Conservation (phyloP, 2,113 vertebrate species). For the Terrapene triunguis region DNA sequence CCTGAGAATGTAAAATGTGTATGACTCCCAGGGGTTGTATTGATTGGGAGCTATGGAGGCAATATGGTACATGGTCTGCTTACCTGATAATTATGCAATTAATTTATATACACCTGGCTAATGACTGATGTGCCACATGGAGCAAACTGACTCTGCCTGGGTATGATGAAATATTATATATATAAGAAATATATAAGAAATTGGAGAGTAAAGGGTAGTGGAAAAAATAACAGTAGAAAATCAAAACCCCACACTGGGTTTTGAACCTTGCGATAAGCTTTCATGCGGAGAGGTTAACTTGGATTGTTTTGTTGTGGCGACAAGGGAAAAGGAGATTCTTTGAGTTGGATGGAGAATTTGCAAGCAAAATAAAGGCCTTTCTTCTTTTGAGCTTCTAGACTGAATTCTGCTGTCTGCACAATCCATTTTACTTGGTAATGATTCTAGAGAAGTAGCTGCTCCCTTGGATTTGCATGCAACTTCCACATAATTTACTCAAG, state of each 20-base stretch:
- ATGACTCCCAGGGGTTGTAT: fast-evolving
- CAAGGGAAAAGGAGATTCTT: not conserved
- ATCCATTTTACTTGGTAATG: not conserved
- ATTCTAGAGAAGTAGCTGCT: not conserved
- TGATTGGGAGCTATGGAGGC: not conserved
- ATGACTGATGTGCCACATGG: not conserved
- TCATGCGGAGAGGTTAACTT: fast-evolving
- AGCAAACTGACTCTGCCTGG: not conserved
- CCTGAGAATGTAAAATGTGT: not conserved
- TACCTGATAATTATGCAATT: not conserved
- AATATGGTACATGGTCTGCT: not conserved
- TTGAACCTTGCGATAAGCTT: fast-evolving
- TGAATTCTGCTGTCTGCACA: not conserved
- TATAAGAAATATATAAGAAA: too few relatives aligned
- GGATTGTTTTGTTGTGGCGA: not conserved
- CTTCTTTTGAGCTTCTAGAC: not conserved
- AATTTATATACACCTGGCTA: not conserved
- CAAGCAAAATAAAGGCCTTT: not conserved
- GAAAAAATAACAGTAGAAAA: not conserved
- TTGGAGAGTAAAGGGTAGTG: not conserved
- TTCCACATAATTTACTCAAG: fast-evolving
- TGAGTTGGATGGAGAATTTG: too few relatives aligned
- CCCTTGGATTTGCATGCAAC: fast-evolving
- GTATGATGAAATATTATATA: too few relatives aligned
- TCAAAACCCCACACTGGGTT: fast-evolving